Percentiles rank a stretch among this genome's conserved stretches.
Conservation (phyloP, 2,113 vertebrate species). For the Ceyx margarethae region DNA sequence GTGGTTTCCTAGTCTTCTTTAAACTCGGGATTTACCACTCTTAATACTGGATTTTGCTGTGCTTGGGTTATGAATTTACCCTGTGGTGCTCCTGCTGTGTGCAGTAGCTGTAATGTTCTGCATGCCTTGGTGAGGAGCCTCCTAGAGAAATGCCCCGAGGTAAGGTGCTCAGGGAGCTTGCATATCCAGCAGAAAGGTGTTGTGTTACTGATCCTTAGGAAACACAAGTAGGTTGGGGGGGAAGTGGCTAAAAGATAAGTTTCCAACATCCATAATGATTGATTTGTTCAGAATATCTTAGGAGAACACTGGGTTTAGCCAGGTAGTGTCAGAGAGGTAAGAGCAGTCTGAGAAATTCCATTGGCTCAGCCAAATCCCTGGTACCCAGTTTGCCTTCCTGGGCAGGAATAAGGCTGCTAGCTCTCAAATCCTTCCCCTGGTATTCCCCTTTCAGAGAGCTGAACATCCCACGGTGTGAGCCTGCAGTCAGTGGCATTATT, state of each 20-base stretch:
- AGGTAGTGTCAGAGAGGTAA: background rate
- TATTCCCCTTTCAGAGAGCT: background rate
- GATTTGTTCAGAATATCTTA: background rate
- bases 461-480: background rate
- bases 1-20: background rate
- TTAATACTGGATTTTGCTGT: background rate
- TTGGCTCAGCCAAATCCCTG: background rate
- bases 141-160: background rate
- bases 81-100: background rate
- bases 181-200: background rate
- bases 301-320: background rate
- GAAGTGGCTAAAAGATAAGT: background rate
- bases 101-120: background rate
- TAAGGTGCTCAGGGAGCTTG: background rate
- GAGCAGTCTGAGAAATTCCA: background rate
- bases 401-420: background rate
- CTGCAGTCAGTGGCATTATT: background rate
- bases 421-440: background rate
- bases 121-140: background rate
- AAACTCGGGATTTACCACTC: background rate
- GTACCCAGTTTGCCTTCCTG: background rate
- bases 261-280: background rate
- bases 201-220: background rate
- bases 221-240: background rate
- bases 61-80: background rate